Base-by-base conservation (phyloP, 92 coral and sea anemone genomes). In the Phenganax marumi region DNA sequence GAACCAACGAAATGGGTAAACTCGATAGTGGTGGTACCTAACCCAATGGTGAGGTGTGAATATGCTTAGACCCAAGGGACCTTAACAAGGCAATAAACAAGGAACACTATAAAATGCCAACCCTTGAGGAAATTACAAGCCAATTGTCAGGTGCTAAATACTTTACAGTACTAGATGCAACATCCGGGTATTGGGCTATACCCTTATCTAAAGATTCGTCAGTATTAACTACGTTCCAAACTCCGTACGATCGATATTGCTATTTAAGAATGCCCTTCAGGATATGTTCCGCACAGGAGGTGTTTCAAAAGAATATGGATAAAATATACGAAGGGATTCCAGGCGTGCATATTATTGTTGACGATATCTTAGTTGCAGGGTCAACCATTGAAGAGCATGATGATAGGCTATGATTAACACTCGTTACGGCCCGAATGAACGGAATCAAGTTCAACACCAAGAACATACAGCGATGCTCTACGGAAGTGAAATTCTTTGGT, bases 341-440 rank as follows among this genome's bases (percentile, higher is more conserved):
- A 7, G 69, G 69, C 12, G 69, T 62, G 24, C 69, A 62, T 13
- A 62, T 62, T 62, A 62, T 70, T 25, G 52, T 70, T 24, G 75
- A 70, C 19, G 50, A 70, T 26, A 70, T 70, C 24, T 39, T 70
- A 11, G 75, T 70, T 21, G 9, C 51, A 19, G 50, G 52, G 1
- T 24, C 50, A 70, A 46, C 75, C 2, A 16, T 46, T 73, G 22
- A 73, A 1, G 25, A 73, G 77, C 77, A 73, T 49, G 77, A 73
- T 73, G 77, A 73, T 0, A 46, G 77, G 77, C 77, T 73, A 73
- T 22, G 77, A 73, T 56, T 22, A 73, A 73, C 77, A 12, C 77
- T 73, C 10, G 9, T 6, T 11, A 73, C 25, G 21, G 77, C 77
- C 1, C 48, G 61, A 52, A 52, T 8, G 19, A 16, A 39, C 4